Percentiles rank a stretch among this genome's conserved stretches.
Conservation (phyloP, 1,140 invertebrate genomes). For the Bombyx mori region DNA sequence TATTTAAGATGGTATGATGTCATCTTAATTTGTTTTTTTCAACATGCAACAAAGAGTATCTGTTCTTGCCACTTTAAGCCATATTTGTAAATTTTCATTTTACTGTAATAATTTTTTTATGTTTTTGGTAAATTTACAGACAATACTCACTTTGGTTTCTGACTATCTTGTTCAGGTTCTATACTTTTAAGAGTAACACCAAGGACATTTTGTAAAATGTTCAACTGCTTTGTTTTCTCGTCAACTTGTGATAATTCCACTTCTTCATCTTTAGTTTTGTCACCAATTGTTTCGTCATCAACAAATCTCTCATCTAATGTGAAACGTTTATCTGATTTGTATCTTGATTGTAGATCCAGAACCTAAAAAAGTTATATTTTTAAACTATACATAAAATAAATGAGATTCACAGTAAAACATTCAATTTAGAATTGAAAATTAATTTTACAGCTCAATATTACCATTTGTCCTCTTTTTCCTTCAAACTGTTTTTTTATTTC, state of each 20-base stretch:
- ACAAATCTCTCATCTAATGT: conserved; percentile 73
- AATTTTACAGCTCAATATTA: conserved; percentile 9
- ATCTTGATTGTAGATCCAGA: conserved; percentile 71
- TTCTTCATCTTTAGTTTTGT: conserved; percentile 19
- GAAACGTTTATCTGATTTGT: conserved; percentile 75
- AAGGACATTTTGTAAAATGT: conserved; percentile 73
- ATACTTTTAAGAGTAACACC: conserved; percentile 57
- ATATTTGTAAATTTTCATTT: not conserved
- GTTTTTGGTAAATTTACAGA: not conserved
- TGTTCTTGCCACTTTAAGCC: not conserved
- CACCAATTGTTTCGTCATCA: conserved; percentile 46
- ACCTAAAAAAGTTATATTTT: conserved; percentile 38
- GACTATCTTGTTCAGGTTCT: conserved; percentile 28
- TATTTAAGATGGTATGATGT: too few relatives aligned
- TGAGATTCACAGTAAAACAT: not conserved
- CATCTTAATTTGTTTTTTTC: too few relatives aligned
- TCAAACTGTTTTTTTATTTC: conserved; percentile 70
- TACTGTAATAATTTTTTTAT: not conserved
- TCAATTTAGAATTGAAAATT: too few relatives aligned
- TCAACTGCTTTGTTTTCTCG: conserved; percentile 72
- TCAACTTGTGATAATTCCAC: conserved; percentile 53
- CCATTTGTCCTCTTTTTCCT: conserved; percentile 72
- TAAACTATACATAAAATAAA: not conserved
- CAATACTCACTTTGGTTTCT: conserved; percentile 49
- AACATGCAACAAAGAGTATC: too few relatives aligned